phyloP scores from a whole-genome alignment of 2,797 vertebrate species.

The Phaenicophaeus curvirostris region DNA sequence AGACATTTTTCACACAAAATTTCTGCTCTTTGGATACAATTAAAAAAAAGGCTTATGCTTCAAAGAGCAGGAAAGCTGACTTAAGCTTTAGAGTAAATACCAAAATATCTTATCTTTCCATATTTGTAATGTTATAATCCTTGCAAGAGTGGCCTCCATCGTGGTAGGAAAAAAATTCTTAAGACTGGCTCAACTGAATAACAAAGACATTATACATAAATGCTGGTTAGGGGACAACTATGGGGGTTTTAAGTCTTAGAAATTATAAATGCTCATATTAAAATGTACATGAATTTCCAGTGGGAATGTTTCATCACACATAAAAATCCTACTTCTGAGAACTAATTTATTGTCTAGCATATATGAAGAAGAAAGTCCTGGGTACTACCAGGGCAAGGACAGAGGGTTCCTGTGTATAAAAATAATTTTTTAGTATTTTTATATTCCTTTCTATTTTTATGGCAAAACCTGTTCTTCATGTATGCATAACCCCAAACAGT shows the following conservation, averaged over 20 bases:
- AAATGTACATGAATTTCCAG: conserved; percentile 50
- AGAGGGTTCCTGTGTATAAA: not conserved
- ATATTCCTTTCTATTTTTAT: not conserved
- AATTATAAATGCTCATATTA: conserved; percentile 43
- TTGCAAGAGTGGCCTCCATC: conserved; percentile 50
- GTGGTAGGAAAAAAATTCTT: not conserved
- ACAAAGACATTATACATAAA: conserved; percentile 48
- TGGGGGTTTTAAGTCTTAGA: conserved; percentile 11
- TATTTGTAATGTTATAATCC: conserved; percentile 75
- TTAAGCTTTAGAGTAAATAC: conserved; percentile 77
- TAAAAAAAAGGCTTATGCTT: conserved; percentile 74
- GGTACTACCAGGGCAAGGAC: not conserved
- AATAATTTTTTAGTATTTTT: not conserved
- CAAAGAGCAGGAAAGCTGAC: conserved; percentile 74
- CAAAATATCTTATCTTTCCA: conserved; percentile 75
- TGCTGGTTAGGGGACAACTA: conserved; percentile 20
- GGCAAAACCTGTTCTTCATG: not conserved
- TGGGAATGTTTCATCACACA: not conserved
- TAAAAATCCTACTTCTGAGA: not conserved
- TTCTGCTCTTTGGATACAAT: conserved; percentile 67
- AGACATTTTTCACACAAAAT: conserved; percentile 53
- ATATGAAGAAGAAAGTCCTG: not conserved
- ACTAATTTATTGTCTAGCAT: not conserved
- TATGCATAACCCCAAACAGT: not conserved
- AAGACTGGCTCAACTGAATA: conserved; percentile 23